Percentiles rank a stretch among this genome's conserved stretches.
These are phyloP conservation scores for Labrus mixtus DNA, from an alignment of 2,113 vertebrate genomes.

Conservation along the genomic window DNA sequence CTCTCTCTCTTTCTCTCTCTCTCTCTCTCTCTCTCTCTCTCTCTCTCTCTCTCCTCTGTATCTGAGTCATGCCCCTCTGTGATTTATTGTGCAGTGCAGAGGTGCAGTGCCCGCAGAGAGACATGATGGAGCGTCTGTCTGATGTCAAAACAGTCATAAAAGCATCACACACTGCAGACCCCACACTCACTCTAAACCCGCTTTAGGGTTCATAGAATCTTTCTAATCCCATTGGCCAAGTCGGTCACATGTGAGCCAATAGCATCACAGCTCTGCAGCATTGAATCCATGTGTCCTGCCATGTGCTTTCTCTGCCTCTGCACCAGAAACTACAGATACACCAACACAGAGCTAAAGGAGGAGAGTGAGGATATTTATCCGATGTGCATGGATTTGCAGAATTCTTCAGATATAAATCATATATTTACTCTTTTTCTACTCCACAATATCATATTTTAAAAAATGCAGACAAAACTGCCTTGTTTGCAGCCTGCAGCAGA, in stretches of 20 bases:
- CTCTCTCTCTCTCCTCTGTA: background rate
- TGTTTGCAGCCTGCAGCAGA: background rate
- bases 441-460: background rate
- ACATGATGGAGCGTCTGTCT: background rate
- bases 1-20: too few relatives aligned
- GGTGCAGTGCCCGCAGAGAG: background rate
- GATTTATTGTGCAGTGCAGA: background rate
- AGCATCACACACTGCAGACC: background rate
- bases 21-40: too few relatives aligned
- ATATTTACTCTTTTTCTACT: background rate
- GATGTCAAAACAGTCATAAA: conserved; percentile 22
- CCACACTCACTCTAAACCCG: background rate
- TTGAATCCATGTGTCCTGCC: conserved; percentile 27
- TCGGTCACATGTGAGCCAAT: conserved; percentile 26
- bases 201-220: background rate
- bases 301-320: conserved; percentile 33
- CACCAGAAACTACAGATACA: conserved; percentile 13
- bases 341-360: background rate
- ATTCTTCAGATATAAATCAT: background rate
- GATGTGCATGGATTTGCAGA: background rate
- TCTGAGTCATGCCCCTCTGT: background rate
- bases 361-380: background rate
- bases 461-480: background rate
- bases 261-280: conserved; percentile 28
- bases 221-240: conserved; percentile 7